phyloP scores from a whole-genome alignment of 2,797 vertebrate genomes.

The Rhincodon typus region DNA sequence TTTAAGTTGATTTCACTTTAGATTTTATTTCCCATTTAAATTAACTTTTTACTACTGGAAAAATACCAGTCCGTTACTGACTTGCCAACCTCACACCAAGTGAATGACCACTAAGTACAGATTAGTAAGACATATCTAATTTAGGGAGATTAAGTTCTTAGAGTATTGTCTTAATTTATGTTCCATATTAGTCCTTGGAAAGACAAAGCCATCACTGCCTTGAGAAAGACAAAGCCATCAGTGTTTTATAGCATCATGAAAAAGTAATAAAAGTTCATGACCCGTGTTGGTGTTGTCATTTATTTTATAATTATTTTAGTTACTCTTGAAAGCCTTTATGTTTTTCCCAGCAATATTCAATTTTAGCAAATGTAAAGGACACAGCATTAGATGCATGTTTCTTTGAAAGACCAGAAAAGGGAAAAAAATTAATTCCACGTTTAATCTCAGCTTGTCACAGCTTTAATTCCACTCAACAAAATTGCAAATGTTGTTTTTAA shows the following conservation, averaged over 20 bases:
- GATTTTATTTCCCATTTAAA: too few species aligned
- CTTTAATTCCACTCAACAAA: too few species aligned
- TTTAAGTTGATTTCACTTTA: too few species aligned
- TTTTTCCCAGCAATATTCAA: not conserved
- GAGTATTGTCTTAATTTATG: not conserved
- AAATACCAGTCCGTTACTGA: not conserved
- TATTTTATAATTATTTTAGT: not conserved
- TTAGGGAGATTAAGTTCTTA: not conserved
- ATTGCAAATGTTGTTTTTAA: too few species aligned
- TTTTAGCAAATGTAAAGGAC: not conserved
- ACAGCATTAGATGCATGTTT: too few species aligned
- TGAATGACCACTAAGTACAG: not conserved
- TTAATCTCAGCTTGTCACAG: not conserved
- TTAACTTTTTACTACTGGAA: not conserved
- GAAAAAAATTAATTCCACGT: not conserved
- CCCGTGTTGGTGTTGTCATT: not conserved
- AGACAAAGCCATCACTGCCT: not conserved
- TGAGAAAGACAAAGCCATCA: not conserved
- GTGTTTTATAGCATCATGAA: not conserved
- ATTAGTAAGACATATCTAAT: not conserved
- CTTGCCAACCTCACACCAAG: not conserved
- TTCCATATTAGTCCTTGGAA: not conserved
- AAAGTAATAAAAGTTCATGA: not conserved
- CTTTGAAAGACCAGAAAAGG: not conserved
- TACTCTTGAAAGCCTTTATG: not conserved